phyloP scores from a whole-genome alignment of 2,888 invertebrate genomes.

The Dimorphilus gyrociliatus region DNA sequence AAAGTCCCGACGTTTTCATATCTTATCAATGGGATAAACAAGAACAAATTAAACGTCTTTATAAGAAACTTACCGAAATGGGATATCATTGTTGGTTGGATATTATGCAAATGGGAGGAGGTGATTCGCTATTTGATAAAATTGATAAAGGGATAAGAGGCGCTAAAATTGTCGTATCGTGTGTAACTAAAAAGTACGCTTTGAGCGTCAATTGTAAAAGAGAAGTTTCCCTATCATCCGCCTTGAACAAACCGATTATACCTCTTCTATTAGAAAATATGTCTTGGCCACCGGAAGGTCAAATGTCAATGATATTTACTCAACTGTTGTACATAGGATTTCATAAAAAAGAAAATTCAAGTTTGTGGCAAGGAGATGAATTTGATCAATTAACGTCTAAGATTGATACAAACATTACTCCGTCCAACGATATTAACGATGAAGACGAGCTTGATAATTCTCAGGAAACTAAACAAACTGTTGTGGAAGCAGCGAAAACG shows the following conservation, averaged over 20 bases:
- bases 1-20: slow-evolving; percentile 16
- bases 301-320: slow-evolving; percentile 30
- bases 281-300: slow-evolving; percentile 30
- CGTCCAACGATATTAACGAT: too few species aligned
- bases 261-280: slow-evolving; percentile 26
- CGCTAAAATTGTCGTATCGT: slow-evolving; percentile 22
- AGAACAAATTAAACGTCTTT: slow-evolving; percentile 22
- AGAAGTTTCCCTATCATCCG: slow-evolving; percentile 29
- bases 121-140: slow-evolving; percentile 32
- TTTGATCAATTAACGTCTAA: too few species aligned
- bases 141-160: slow-evolving; percentile 27
- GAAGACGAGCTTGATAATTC: too few species aligned
- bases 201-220: slow-evolving; percentile 29
- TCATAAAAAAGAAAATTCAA: slow-evolving; percentile 10
- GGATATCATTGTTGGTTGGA: slow-evolving; percentile 32
- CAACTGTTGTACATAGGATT: slow-evolving; percentile 26
- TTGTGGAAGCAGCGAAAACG: too few species aligned
- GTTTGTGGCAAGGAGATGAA: too few species aligned
- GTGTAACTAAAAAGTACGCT: slow-evolving; percentile 30
- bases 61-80: slow-evolving; percentile 15
- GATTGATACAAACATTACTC: too few species aligned
- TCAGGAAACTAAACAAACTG: too few species aligned
- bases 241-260: slow-evolving; percentile 26
- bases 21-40: slow-evolving; percentile 35
- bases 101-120: slow-evolving; percentile 34